Percentiles rank a stretch among this genome's conserved stretches.
Evolutionary conservation across 2,797 vertebrate species (phyloP).

Genomic region (Rachycentron canadum): DNA sequence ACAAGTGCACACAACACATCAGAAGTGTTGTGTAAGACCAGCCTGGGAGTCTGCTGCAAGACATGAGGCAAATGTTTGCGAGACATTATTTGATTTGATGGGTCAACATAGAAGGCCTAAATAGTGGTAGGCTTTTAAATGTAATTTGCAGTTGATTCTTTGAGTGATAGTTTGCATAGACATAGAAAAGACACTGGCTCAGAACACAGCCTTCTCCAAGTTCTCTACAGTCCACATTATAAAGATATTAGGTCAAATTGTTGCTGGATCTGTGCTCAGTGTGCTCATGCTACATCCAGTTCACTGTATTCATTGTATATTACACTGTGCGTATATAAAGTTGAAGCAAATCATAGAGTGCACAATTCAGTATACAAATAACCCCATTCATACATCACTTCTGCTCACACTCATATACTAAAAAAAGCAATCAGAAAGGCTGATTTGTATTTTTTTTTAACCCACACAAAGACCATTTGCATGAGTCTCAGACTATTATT

Average conservation of each 20-base stretch:
- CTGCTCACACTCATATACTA: background rate
- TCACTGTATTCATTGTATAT: background rate
- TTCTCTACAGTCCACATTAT: constrained; percentile 8
- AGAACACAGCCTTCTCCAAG: constrained; percentile 18
- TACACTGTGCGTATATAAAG: background rate
- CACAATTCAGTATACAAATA: background rate
- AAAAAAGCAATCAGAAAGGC: background rate
- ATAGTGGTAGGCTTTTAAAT: constrained; percentile 2
- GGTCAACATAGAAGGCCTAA: background rate
- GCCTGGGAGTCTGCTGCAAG: background rate
- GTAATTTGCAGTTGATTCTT: background rate
- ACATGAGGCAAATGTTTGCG: background rate
- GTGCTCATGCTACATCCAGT: constrained; percentile 1
- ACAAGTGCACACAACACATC: background rate
- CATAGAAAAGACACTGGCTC: background rate
- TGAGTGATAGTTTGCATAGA: background rate
- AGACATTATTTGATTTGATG: background rate
- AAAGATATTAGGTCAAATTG: constrained; percentile 24
- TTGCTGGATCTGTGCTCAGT: background rate
- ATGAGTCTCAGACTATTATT: background rate
- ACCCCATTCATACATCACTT: background rate
- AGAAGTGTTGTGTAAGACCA: background rate
- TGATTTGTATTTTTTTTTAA: background rate
- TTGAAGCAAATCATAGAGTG: background rate
- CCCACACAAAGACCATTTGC: too few species aligned